Base-by-base conservation (phyloP, 1,140 invertebrate species). In the Carposina sasakii region DNA sequence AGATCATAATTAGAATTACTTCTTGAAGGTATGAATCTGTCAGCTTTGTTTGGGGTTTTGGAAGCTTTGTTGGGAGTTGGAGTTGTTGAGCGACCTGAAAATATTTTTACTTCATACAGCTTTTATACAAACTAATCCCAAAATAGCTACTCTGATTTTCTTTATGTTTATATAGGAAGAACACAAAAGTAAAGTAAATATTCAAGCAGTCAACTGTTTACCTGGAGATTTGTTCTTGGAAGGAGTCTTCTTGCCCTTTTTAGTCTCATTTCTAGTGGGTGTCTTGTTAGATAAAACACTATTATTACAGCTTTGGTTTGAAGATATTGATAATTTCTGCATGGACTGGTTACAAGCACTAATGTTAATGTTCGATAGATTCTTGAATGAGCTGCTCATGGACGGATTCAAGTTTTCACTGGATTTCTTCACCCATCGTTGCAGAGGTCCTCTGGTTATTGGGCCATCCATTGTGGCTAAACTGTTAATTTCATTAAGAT, bases 21-120 rank as follows among this genome's bases (percentile, higher is more conserved):
- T 75, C 96, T 89, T 31, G 92, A 93, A 6, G 97, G 96, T 61
- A 98, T 98, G 71, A 98, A 98, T 69, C 97, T 88, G 78, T 96
- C 94, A 4, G 91, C 93, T 59, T 81, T 82, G 34, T 84, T 86
- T 0, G 93, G 92, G 15, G 92, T 94, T 72, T 91, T 92, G 3
- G 87, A 78, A 4, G 77, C 76, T 76, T 89, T 89, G 40, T 83
- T 88, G 5, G 90, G 89, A 23, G 89, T 91, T 13, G 89, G 89
- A 8, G 89, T 89, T 8, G 85, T 87, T 3, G 85, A 85, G 22
- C 85, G 67, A 43, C 83, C 85, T 86, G 57, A 13, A 54, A n/a
- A n/a, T n/a, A n/a, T n/a, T n/a, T n/a, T n/a, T n/a, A n/a, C n/a
- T n/a, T n/a, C n/a, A n/a, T n/a, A n/a, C n/a, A n/a, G n/a, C n/a